phyloP scores from a whole-genome alignment of 2,113 vertebrate genomes.

The Neolamprologus devosi region DNA sequence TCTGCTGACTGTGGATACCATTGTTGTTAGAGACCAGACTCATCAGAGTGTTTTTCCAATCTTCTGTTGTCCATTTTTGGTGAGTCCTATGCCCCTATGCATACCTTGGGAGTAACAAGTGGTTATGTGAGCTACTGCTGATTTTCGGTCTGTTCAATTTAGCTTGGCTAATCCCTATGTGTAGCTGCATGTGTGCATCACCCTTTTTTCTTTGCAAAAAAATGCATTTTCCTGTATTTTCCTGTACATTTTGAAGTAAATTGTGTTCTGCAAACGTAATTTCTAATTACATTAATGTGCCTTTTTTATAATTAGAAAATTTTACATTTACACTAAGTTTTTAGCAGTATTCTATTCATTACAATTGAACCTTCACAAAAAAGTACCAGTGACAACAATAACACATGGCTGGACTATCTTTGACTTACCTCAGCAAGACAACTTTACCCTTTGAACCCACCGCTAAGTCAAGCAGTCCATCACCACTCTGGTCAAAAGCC shows the following conservation, averaged over 20 bases:
- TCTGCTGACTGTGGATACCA: background rate
- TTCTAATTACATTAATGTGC: background rate
- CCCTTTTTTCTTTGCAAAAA: background rate
- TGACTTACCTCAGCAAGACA: conserved; percentile 64
- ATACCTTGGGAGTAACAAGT: background rate
- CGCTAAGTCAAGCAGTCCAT: background rate
- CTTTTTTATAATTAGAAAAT: background rate
- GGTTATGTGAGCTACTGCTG: background rate
- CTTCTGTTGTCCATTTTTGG: background rate
- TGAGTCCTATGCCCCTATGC: background rate
- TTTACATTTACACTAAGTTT: background rate
- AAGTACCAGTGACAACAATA: background rate
- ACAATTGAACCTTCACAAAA: background rate
- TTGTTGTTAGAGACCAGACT: background rate
- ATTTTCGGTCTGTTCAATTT: background rate
- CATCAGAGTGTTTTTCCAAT: background rate
- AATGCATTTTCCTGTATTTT: background rate
- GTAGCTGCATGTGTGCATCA: background rate
- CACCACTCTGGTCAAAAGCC: background rate
- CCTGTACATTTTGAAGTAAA: background rate
- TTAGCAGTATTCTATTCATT: fast-evolving
- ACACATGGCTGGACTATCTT: background rate
- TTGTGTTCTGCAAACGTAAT: background rate
- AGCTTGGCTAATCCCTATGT: background rate
- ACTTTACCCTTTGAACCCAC: conserved; percentile 68